Evolutionary conservation across 2,888 invertebrate genomes (phyloP), one percentile per base, ranked within the genome.

Genomic region (Resseliella maxima): DNA sequence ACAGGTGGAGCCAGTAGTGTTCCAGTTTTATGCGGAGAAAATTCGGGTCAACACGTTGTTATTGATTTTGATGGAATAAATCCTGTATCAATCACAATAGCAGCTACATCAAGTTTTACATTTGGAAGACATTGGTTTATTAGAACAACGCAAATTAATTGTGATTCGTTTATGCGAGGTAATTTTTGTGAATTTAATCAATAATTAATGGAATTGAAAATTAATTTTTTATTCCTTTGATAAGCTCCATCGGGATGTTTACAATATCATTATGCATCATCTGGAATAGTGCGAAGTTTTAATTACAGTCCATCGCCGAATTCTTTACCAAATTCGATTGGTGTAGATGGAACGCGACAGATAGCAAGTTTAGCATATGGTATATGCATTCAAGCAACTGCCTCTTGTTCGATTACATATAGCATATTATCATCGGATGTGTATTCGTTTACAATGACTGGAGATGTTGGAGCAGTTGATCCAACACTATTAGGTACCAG

Each of bases 201-300:
- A 21, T 18, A 2, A 21, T 50, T 21, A 10, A 2, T 50, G 50
- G 18, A 10, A 21, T 50, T 50, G 2, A 6, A 50, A 50, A 50
- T 15, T 15, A 50, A 21, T 50, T n/a, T n/a, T n/a, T n/a, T n/a
- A n/a, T n/a, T n/a, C n/a, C n/a, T n/a, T n/a, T n/a, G n/a, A n/a
- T n/a, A n/a, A 94, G 96, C 96, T 21, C 96, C 96, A 0, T 93
- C 94, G 86, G 96, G 96, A 45, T 96, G 96, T 89, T 92, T 96
- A 36, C 95, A 95, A 91, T 96, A 95, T 90, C 94, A 94, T 89
- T 94, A 93, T 46, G 92, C 92, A 0, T 89, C 90, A 0, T 90
- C 93, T 0, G 95, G 94, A 1, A 94, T 93, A 0, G 94, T 96
- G 2, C 92, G 91, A 85, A 95, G 96, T 90, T 96, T 96, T 88